Base-by-base conservation (phyloP, 2,113 vertebrate genomes). In the Eidolon helvum region DNA sequence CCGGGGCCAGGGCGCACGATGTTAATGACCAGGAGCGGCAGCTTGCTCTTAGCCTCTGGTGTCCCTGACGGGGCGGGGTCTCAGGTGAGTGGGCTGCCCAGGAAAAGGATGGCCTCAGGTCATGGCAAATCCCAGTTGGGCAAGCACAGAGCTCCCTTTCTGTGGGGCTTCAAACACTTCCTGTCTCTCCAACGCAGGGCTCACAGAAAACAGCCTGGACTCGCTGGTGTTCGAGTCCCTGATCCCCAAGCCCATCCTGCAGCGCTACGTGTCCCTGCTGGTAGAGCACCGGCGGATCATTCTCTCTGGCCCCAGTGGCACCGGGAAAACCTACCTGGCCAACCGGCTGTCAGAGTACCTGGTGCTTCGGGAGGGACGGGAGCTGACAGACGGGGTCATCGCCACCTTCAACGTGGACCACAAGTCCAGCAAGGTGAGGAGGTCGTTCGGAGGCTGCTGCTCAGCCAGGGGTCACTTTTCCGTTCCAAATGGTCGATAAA, bases 381-480 rank as follows among this genome's bases (percentile, higher is more conserved):
- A 99, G 66, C 91, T 99, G 97, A 98, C 98, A 0, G 99, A 99
- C 0, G 98, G 99, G n/a, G 96, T 99, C 48, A 98, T 99, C 0
- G 99, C 99, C 95, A 99, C 99, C 50, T 99, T 99, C 98, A 99
- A 99, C 0, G 99, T 99, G 59, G 99, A 99, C 97, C 99, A 99
- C 96, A 99, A 99, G 98, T 99, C 99, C 96, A 99, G 99, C 98
- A 99, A 99, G 99, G 99, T 99, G 92, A 98, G 98, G 24, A 40
- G 14, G 24, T 0, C 11, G 0, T 53, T 33, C 4, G 0, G 57
- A 88, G 48, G 26, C 87, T n/a, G 21, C 68, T 28, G 2, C 10
- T n/a, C 19, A 5, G 28, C 61, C 35, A 1, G 8, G 28, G 38
- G 11, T 35, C 57, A 8, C 10, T 2, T 28, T 38, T 19, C 57